These are phyloP conservation scores for Acanthosepion pharaonis DNA, from an alignment of 2,888 invertebrate genomes.

Conservation along the genomic window DNA sequence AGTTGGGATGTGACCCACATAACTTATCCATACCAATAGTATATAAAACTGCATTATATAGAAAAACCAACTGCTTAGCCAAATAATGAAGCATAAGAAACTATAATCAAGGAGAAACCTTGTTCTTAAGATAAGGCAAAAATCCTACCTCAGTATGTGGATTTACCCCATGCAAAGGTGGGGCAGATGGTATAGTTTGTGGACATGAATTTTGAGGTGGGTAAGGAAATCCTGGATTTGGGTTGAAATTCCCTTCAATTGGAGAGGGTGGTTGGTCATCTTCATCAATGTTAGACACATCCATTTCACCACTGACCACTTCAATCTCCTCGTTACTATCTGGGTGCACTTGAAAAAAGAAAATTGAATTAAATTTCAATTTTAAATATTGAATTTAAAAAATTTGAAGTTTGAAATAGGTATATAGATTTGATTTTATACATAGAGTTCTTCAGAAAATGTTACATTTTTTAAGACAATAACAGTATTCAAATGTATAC, in stretches of 20 bases:
- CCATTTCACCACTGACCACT: conserved; percentile 73
- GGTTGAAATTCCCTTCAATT: background rate
- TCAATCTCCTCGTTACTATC: conserved; percentile 64
- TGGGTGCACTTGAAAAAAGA: background rate
- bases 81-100: too few species aligned
- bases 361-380: background rate
- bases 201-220: background rate
- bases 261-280: conserved; percentile 52
- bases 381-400: too few species aligned
- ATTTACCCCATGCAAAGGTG: background rate
- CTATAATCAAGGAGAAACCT: background rate
- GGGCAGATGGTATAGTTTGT: background rate
- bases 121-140: background rate
- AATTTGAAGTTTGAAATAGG: too few species aligned
- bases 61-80: too few species aligned
- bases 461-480: too few species aligned
- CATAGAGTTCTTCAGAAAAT: too few species aligned
- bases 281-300: conserved; percentile 71
- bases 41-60: too few species aligned
- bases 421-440: too few species aligned
- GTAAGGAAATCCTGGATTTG: background rate
- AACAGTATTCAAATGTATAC: too few species aligned
- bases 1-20: too few species aligned
- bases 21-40: too few species aligned
- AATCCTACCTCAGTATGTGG: background rate